Base-by-base conservation (phyloP, 30 jellyfish, hydroid and myxozoan genomes). In the Pelagia noctiluca region DNA sequence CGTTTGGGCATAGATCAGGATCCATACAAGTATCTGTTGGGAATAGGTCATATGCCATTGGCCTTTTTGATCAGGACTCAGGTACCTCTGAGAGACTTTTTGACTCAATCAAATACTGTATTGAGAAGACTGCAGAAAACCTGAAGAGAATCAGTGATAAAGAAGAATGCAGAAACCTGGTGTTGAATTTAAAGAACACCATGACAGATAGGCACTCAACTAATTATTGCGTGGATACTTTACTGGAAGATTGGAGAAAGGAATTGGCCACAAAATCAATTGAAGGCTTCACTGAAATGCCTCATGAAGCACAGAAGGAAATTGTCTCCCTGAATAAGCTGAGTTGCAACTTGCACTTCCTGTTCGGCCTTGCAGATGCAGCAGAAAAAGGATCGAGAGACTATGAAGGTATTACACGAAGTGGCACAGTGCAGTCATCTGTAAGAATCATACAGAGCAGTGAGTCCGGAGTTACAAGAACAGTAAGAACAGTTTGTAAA, bases 141-240 rank as follows among this genome's bases (percentile, higher is more conserved):
- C 57, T 5, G 8, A 42, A 42, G 57, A 42, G 57, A 42, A 42
- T 42, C 57, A 42, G 12, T 42, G 16, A 42, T 42, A 42, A 42
- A 42, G 57, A 42, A 16, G 57, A 42, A 42, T 42, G 57, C 16
- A 42, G 57, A 8, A 42, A 42, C 8, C 57, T 42, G 57, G 12
- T 42, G 57, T 16, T 42, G 57, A 42, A 42, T 42, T 42, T 42
- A 42, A 42, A 42, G 16, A 42, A 42, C 57, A 42, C 57, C 16
- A 42, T 42, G 57, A 42, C 57, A 42, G 16, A 42, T 16, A 42
- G 57, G 57, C 57, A 42, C 57, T 42, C 57, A 42, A 42, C 57
- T 16, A 42, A 42, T 16, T 5, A 42, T 42, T 16, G 57, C 16
- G 57, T 42, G 12, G 16, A 42, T 16, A 42, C 57, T 42, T 42